Base-by-base conservation (phyloP, 2,888 invertebrate genomes). In the Sinelater perroti region DNA sequence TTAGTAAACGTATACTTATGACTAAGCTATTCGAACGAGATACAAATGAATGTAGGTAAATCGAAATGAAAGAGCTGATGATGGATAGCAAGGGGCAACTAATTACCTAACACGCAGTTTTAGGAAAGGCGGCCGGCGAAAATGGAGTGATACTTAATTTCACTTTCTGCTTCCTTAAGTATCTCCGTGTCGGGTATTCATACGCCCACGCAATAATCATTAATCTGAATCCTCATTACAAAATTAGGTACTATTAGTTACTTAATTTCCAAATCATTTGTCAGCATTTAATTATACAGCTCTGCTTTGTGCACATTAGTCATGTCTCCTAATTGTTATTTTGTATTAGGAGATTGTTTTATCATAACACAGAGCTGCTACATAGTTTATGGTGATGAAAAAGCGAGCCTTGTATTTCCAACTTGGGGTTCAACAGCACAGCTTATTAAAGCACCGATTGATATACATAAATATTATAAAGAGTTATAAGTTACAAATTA, bases 191-290 rank as follows among this genome's bases (percentile, higher is more conserved):
- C 26, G 24, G 21, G 21, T 35, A 35, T 45, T 45, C 18, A 30
- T n/a, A 24, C 33, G 16, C 47, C 47, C 16, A 47, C 47, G 8
- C 10, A 35, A 35, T 21, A 18, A 14, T 33, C 35, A 35, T 47
- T 17, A 47, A 33, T 33, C 21, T 21, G 24, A 47, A 47, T 21
- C 16, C 20, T 33, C 33, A 33, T 47, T 47, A 35, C 47, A 47
- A 47, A 47, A 47, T 47, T 47, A 47, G 33, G 33, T 24, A 33
- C 35, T 35, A 47, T 24, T 47, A 35, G 47, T 21, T 47, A 14
- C 33, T 35, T 47, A 35, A 35, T 35, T 47, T 35, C 21, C 20
- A 47, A 35, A 47, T 21, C 47, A 33, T 47, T 35, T 35, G 47
- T 47, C 47, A 47, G 31, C 21, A 47, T 30, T 28, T 45, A 45